Evolutionary conservation across 2,888 invertebrate species (phyloP).

Genomic region (Balanococcus diminutus): DNA sequence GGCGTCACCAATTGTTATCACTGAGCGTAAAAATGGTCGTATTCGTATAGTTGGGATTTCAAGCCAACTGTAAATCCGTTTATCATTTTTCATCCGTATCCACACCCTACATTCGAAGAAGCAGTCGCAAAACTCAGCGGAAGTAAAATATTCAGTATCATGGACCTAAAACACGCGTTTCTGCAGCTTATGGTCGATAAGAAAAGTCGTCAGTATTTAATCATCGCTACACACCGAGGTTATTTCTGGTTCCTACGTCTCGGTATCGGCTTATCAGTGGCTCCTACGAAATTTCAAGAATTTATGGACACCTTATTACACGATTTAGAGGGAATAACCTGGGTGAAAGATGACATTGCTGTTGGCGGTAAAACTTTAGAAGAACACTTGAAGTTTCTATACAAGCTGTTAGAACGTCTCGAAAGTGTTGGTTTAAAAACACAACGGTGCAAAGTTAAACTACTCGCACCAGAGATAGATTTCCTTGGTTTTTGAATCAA

Average conservation of each 20-base stretch:
- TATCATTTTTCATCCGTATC: neutral
- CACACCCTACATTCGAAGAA: neutral
- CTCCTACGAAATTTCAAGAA: constrained; percentile 59
- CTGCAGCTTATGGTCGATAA: neutral
- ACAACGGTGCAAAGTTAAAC: neutral
- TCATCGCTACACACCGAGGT: neutral
- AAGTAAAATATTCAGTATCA: neutral
- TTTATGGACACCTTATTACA: constrained; percentile 60
- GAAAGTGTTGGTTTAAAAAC: neutral
- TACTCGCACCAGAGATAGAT: neutral
- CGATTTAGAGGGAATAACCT: constrained; percentile 58
- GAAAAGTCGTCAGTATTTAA: neutral
- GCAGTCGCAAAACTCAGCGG: neutral
- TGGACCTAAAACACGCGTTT: constrained; percentile 18
- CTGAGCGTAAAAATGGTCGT: constrained; percentile 57
- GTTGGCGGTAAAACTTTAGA: neutral
- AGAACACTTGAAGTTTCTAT: neutral
- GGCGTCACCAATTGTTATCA: constrained; percentile 58
- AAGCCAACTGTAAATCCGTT: neutral
- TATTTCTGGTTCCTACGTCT: constrained; percentile 56
- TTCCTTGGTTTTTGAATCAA: neutral
- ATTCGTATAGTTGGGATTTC: constrained; percentile 57
- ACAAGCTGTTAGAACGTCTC: neutral
- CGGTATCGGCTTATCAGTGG: constrained; percentile 60
- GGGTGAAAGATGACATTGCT: constrained; percentile 59